Percentiles rank a stretch among this genome's conserved stretches.
phyloP scores from a whole-genome alignment of 2,888 invertebrate species.

The Molanna angustata region DNA sequence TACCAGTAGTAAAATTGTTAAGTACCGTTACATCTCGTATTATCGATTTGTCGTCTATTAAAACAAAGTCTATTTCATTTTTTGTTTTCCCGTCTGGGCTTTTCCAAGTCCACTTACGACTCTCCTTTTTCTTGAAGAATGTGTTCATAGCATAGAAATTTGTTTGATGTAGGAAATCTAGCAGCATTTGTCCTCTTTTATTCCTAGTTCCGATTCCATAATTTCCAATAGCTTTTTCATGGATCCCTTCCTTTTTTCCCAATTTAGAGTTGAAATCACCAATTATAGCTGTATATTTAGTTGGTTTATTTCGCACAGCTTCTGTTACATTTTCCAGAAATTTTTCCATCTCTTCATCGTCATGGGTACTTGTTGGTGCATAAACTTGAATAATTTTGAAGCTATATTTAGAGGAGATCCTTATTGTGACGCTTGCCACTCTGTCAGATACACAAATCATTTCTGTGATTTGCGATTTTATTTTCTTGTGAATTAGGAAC shows the following conservation, averaged over 20 bases:
- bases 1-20: too few species aligned
- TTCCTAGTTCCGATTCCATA: too few species aligned
- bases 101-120: too few species aligned
- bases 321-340: neutral
- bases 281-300: neutral
- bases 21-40: too few species aligned
- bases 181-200: too few species aligned
- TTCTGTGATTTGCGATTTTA: conserved; percentile 3
- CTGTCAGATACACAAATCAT: conserved; percentile 1
- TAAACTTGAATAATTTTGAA: neutral
- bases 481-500: conserved; percentile 3
- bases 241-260: neutral
- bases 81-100: too few species aligned
- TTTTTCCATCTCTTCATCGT: neutral
- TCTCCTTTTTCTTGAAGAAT: too few species aligned
- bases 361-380: neutral
- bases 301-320: neutral
- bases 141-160: too few species aligned
- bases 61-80: too few species aligned
- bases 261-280: neutral
- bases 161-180: too few species aligned
- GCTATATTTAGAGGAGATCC: neutral
- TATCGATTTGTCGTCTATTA: too few species aligned
- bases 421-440: neutral
- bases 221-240: neutral